Conservation (phyloP, 2,888 invertebrate genomes). For the Holacanthella duospinosa region DNA sequence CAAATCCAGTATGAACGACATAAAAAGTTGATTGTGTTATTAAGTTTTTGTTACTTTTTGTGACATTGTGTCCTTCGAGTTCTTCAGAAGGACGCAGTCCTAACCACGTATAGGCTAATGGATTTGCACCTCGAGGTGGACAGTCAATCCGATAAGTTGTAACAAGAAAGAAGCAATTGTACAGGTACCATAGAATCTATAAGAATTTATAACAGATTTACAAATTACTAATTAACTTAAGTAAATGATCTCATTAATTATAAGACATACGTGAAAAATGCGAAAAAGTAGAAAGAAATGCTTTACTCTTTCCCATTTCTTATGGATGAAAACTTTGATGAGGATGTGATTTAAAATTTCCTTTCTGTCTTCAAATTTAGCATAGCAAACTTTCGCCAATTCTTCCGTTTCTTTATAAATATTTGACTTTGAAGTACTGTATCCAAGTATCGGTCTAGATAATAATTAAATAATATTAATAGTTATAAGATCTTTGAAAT, state of each 20-base stretch:
- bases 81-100: constrained; percentile 3
- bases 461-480: background rate
- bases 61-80: background rate
- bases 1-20: no score
- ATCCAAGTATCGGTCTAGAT: constrained; percentile 9
- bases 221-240: background rate
- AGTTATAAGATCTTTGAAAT: background rate
- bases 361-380: constrained; percentile 3
- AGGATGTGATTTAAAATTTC: constrained; percentile 1
- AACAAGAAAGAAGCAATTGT: constrained; percentile 6
- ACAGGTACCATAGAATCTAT: constrained; percentile 7
- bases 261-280: constrained; percentile 3
- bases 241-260: no score
- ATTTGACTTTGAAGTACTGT: background rate
- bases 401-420: constrained; percentile 10
- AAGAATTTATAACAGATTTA: no score
- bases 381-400: constrained; percentile 7
- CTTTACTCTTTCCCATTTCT: constrained; percentile 4
- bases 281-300: background rate
- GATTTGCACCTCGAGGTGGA: background rate
- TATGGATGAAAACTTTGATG: background rate
- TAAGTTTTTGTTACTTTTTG: background rate
- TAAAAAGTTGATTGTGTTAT: background rate
- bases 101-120: background rate
- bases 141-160: background rate